phyloP scores from a whole-genome alignment of 2,113 vertebrate species.

The Centropus bengalensis region DNA sequence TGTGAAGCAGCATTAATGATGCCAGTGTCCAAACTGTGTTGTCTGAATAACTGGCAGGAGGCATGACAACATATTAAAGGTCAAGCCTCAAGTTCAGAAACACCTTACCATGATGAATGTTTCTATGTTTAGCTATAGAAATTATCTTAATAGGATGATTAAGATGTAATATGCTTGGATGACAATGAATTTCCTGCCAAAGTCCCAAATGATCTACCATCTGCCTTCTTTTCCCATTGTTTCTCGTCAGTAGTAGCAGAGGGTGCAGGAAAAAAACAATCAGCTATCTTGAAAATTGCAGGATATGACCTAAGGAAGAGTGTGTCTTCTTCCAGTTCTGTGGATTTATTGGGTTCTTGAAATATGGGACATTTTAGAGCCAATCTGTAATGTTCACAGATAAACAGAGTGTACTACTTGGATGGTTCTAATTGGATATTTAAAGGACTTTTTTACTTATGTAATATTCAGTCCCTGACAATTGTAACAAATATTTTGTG shows the following conservation, averaged over 20 bases:
- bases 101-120: background rate
- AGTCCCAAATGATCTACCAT: background rate
- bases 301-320: background rate
- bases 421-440: background rate
- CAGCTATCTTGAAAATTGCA: background rate
- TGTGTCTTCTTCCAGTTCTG: background rate
- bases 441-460: background rate
- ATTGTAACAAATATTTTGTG: background rate
- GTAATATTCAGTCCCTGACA: background rate
- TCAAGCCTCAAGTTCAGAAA: background rate
- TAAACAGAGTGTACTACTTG: background rate
- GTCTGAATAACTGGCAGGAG: background rate
- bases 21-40: background rate
- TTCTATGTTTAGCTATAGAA: background rate
- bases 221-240: background rate
- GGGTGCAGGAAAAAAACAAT: fast-evolving
- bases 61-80: background rate
- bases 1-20: background rate
- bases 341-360: background rate
- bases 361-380: background rate
- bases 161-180: background rate
- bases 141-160: too few relatives aligned
- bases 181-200: background rate
- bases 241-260: background rate
- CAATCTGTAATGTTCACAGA: background rate